A percentile compares a stretch with the other conserved stretches of the same genome.
Conservation (phyloP, 2,113 vertebrate genomes). For the Myiagra hebetior region DNA sequence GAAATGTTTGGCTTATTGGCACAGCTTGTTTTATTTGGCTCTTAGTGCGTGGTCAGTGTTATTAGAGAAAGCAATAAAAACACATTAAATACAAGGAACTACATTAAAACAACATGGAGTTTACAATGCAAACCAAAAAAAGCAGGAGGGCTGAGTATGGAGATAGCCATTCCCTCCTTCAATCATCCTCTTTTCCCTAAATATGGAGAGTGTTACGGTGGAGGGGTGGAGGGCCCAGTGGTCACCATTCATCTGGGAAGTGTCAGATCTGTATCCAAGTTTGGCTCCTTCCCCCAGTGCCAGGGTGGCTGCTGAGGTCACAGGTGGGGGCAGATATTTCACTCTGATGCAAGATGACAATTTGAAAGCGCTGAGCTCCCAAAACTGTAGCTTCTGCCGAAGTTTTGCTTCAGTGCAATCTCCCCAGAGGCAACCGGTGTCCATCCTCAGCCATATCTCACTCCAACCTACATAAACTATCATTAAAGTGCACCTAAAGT, state of each 20-base stretch:
- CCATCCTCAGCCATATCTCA: background rate
- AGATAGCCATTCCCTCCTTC: background rate
- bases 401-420: background rate
- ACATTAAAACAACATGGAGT: constrained; percentile 21
- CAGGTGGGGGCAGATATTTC: background rate
- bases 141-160: background rate
- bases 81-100: background rate
- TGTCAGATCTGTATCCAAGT: background rate
- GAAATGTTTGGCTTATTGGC: constrained; percentile 44
- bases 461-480: background rate
- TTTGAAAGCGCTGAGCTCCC: background rate
- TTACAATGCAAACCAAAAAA: background rate
- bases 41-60: background rate
- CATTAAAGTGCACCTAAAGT: background rate
- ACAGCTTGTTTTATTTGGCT: constrained; percentile 56
- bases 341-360: background rate
- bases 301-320: background rate
- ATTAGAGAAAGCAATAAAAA: constrained; percentile 61
- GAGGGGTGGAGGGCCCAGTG: background rate
- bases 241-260: background rate
- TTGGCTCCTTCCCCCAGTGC: background rate
- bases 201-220: background rate
- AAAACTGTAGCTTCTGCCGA: background rate
- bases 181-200: background rate
- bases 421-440: background rate